phyloP scores from a whole-genome alignment of 2,797 vertebrate genomes.

The Cetoscarus ocellatus region DNA sequence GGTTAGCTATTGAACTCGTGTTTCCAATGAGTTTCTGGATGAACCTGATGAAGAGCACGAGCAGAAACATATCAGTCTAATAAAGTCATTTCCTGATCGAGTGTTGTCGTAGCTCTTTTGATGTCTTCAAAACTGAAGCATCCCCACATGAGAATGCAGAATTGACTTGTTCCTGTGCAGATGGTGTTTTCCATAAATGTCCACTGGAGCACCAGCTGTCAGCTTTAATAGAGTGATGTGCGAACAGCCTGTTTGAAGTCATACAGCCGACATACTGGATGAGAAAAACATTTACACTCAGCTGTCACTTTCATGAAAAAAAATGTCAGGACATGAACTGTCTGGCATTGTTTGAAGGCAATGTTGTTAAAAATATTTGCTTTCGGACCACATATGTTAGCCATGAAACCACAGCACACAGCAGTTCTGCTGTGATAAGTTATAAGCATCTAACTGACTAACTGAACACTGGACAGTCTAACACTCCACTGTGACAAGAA shows the following conservation, averaged over 20 bases:
- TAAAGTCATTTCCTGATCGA: too few species aligned
- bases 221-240: neutral
- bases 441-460: slow-evolving; percentile 44
- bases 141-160: slow-evolving; percentile 6
- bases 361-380: slow-evolving; percentile 28
- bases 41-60: too few species aligned
- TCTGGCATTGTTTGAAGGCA: slow-evolving; percentile 5
- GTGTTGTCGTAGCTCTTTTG: too few species aligned
- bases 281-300: neutral
- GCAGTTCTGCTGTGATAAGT: slow-evolving; percentile 64
- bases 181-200: neutral
- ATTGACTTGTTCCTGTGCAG: slow-evolving; percentile 1
- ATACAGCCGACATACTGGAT: neutral
- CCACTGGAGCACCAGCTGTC: neutral
- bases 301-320: neutral
- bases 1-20: too few species aligned
- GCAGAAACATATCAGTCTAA: too few species aligned
- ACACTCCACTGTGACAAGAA: slow-evolving; percentile 31
- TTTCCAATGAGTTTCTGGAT: too few species aligned
- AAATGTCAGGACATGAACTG: neutral
- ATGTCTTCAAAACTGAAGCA: too few species aligned
- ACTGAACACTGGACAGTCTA: slow-evolving; percentile 41
- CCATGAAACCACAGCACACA: slow-evolving; percentile 41
- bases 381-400: neutral
- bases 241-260: neutral